Evolutionary conservation across 2,888 invertebrate genomes (phyloP).

Genomic region (Icerya purchasi): DNA sequence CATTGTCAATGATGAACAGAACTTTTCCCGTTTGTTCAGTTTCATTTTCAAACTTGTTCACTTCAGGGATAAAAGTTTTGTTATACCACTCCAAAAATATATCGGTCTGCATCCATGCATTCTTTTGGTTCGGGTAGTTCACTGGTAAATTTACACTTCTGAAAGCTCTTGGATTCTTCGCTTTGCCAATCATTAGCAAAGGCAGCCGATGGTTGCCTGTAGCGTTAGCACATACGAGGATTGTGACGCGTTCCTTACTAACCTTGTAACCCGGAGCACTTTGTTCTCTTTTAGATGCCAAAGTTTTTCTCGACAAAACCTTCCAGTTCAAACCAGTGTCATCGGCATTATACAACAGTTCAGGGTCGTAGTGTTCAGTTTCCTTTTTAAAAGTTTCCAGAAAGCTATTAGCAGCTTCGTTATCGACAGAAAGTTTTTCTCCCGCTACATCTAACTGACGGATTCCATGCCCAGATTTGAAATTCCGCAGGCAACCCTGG

Average conservation of each 20-base stretch:
- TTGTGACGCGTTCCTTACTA: conserved; percentile 19
- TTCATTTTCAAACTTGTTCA: conserved; percentile 13
- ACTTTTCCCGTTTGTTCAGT: conserved; percentile 14
- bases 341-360: conserved; percentile 20
- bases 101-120: too few relatives aligned
- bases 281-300: conserved; percentile 17
- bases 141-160: conserved; percentile 18
- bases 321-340: conserved; percentile 20
- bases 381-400: conserved; percentile 1
- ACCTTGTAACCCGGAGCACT: conserved; percentile 19
- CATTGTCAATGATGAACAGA: conserved; percentile 17
- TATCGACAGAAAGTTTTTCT: conserved; percentile 15
- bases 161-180: conserved; percentile 17
- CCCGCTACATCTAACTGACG: conserved; percentile 16
- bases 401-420: conserved; percentile 14
- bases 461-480: conserved; percentile 19
- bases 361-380: conserved; percentile 10
- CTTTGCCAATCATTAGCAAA: conserved; percentile 20
- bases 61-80: conserved; percentile 14
- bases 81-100: conserved; percentile 15
- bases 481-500: conserved; percentile 20
- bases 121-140: conserved; percentile 17
- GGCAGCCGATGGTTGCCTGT: conserved; percentile 18
- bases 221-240: conserved; percentile 19
- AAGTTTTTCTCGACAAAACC: conserved; percentile 18